Base-by-base conservation (phyloP, 2,113 vertebrate species). In the Alligator sinensis region DNA sequence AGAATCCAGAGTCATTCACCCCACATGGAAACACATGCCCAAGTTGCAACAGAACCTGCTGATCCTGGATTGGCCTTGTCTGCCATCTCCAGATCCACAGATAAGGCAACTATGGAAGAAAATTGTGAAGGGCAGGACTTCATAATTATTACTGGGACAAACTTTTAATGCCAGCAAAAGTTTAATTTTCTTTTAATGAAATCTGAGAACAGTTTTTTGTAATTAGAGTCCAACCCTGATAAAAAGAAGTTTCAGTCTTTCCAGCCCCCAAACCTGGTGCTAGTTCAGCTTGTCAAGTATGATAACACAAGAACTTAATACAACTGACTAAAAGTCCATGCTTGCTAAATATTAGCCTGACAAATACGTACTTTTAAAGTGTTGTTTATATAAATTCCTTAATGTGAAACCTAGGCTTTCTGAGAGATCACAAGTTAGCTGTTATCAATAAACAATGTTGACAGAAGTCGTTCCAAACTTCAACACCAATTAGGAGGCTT, bases 141-240 rank as follows among this genome's bases (percentile, higher is more conserved):
- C 85, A 75, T 57, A 89, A 93, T 22, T 70, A 91, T 4, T 0
- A 0, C 84, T 96, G 92, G 88, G 93, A 96, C 83, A 96, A 90
- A 94, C 77, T 84, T 89, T 95, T 87, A 96, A 86, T 96, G 96
- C 95, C 95, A 93, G 92, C 92, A 96, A 55, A 80, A 94, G 89
- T 81, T 84, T 86, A 80, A 55, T 30, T 89, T 94, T 89, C 86
- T 94, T 93, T 93, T 72, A 82, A 93, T 70, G 61, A 89, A 94
- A 93, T 93, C 96, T 28, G 93, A 96, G 96, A 93, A 95, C 96
- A 97, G 87, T 76, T 88, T 90, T 90, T 91, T 92, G 91, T 97
- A 92, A 95, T 96, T 95, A 95, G 92, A 88, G 80, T 93, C 47
- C 47, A 47, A 47, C 47, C 89, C 96, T 89, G 91, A 86, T 82